phyloP scores from a whole-genome alignment of 35 echinoderm and acorn worm genomes.

The Eucidaris tribuloides region DNA sequence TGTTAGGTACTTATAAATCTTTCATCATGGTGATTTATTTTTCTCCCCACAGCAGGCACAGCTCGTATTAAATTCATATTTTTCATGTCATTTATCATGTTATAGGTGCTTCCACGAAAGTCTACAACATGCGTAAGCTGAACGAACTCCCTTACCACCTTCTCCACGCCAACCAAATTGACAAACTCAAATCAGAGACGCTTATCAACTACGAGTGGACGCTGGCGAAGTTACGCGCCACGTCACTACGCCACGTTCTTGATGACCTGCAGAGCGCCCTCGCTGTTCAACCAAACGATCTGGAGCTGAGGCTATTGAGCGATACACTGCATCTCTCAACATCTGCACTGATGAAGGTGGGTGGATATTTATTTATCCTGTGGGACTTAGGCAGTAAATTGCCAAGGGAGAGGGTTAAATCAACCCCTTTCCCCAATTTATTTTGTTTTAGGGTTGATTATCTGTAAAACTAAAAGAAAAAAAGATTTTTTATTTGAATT shows the following conservation, averaged over 20 bases:
- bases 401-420: too few relatives aligned
- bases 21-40: too few relatives aligned
- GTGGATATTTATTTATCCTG: too few relatives aligned
- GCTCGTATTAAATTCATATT: too few relatives aligned
- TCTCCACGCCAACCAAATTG: constrained; percentile 63
- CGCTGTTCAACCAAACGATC: constrained; percentile 69
- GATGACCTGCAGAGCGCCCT: constrained; percentile 85
- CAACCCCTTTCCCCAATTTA: too few relatives aligned
- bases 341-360: constrained; percentile 41
- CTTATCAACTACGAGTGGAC: constrained; percentile 91
- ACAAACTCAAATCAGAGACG: constrained; percentile 62
- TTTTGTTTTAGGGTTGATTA: too few relatives aligned
- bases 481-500: too few relatives aligned
- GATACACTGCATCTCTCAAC: constrained; percentile 68
- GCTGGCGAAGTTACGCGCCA: constrained; percentile 74
- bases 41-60: too few relatives aligned
- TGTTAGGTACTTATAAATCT: too few relatives aligned
- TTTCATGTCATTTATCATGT: too few relatives aligned
- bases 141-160: constrained; percentile 77
- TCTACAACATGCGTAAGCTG: constrained; percentile 79
- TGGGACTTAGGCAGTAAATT: too few relatives aligned
- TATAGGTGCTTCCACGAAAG: not conserved
- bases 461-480: too few relatives aligned
- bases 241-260: constrained; percentile 36
- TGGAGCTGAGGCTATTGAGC: constrained; percentile 68